phyloP scores from a whole-genome alignment of 1,140 invertebrate genomes.

The Drosophila watanabei region DNA sequence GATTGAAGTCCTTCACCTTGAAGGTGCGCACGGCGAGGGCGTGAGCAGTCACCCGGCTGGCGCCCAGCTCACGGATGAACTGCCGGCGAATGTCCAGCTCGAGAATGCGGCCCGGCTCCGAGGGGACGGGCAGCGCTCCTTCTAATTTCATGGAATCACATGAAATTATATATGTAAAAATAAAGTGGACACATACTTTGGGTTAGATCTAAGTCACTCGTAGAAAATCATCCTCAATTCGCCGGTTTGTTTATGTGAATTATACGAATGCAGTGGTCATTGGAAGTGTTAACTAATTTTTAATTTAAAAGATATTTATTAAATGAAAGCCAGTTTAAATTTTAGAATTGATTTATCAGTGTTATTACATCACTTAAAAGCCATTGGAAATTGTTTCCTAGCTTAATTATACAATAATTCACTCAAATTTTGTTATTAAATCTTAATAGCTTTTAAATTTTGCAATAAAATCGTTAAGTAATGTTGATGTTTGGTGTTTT shows the following conservation, averaged over 20 bases:
- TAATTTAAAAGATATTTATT: not conserved
- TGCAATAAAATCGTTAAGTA: not conserved
- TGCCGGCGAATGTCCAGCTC: conserved; percentile 43
- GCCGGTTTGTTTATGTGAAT: not conserved
- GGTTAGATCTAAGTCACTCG: conserved; percentile 21
- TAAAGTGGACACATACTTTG: conserved; percentile 20
- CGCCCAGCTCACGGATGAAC: conserved; percentile 50
- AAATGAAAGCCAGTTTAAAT: not conserved
- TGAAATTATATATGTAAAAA: conserved; percentile 37
- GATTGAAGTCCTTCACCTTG: conserved; percentile 42
- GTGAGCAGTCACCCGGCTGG: conserved; percentile 43
- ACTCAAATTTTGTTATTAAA: not conserved
- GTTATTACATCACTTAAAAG: not conserved
- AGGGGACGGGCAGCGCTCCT: not conserved
- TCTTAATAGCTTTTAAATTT: not conserved
- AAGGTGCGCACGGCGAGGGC: conserved; percentile 39
- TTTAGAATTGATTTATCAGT: not conserved
- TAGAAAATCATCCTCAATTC: not conserved
- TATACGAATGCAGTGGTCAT: not conserved
- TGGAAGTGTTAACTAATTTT: not conserved
- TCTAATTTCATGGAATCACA: conserved; percentile 40
- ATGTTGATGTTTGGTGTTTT: not conserved
- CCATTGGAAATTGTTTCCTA: not conserved
- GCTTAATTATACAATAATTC: not conserved
- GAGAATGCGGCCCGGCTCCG: not conserved